Conservation (phyloP, 2,888 invertebrate genomes). For the Dryobota labecula region DNA sequence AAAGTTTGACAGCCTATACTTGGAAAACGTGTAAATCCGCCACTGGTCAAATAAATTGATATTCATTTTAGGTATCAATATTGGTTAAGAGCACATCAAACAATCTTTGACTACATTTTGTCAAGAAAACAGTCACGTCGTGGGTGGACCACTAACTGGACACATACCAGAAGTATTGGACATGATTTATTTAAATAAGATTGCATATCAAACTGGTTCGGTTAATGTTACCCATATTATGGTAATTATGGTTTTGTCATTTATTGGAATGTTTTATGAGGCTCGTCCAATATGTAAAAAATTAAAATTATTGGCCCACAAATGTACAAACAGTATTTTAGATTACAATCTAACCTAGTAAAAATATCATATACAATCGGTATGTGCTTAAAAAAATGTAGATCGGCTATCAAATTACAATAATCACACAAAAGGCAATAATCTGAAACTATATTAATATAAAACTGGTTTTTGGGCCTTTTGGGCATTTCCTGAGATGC, state of each 20-base stretch:
- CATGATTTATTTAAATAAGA: slow-evolving; percentile 26
- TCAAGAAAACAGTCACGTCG: not conserved
- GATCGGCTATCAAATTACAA: slow-evolving; percentile 18
- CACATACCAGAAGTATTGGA: not conserved
- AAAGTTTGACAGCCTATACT: too few species aligned
- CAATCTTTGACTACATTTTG: not conserved
- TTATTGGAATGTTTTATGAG: not conserved
- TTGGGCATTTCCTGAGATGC: not conserved
- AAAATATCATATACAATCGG: slow-evolving; percentile 14
- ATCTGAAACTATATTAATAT: not conserved
- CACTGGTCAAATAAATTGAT: too few species aligned
- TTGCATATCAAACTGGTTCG: slow-evolving; percentile 41
- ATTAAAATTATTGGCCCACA: not conserved
- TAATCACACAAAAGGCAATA: not conserved
- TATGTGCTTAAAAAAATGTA: not conserved
- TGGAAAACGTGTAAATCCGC: too few species aligned
- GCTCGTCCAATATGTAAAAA: not conserved
- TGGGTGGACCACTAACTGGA: not conserved
- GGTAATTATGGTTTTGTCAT: slow-evolving; percentile 10
- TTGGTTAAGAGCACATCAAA: too few species aligned
- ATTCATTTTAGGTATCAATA: too few species aligned
- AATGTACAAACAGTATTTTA: not conserved
- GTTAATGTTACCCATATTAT: slow-evolving; percentile 22
- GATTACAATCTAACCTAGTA: not conserved
- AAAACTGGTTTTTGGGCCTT: not conserved